Percentiles rank a stretch among this genome's conserved stretches.
Conservation (phyloP, 1,140 invertebrate species). For the Lasioglossum albipes region DNA sequence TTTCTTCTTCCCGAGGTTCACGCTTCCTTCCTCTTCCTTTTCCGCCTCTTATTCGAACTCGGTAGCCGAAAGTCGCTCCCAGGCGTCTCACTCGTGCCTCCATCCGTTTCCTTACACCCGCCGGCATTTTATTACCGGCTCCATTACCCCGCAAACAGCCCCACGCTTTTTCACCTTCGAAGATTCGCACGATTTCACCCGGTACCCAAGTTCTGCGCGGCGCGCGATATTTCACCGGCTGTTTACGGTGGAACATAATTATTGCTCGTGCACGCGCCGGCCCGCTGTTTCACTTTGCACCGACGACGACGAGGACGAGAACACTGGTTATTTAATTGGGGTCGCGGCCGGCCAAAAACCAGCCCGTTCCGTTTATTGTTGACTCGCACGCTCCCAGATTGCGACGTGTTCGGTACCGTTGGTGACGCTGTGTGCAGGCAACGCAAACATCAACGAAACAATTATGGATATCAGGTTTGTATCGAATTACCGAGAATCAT, state of each 20-base stretch:
- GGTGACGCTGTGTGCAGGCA: too few relatives aligned
- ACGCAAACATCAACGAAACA: too few relatives aligned
- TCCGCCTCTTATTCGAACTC: conserved; percentile 3
- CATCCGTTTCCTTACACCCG: conserved; percentile 28
- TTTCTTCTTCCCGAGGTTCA: not conserved
- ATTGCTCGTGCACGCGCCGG: conserved; percentile 40
- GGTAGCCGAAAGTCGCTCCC: conserved; percentile 46
- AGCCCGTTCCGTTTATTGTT: conserved; percentile 28
- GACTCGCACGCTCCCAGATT: conserved; percentile 7
- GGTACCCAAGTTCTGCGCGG: not conserved
- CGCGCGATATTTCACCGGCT: conserved; percentile 61
- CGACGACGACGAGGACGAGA: too few relatives aligned
- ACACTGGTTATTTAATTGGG: not conserved
- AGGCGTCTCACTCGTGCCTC: conserved; percentile 48
- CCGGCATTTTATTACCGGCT: conserved; percentile 67
- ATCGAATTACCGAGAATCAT: too few relatives aligned
- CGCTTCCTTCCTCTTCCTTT: conserved; percentile 10
- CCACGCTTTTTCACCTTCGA: conserved; percentile 15
- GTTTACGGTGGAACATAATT: conserved; percentile 62
- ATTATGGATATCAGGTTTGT: too few relatives aligned
- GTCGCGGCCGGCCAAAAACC: not conserved
- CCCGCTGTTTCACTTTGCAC: not conserved
- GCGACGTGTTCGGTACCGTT: too few relatives aligned
- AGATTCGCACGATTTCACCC: conserved; percentile 27
- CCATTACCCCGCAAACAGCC: conserved; percentile 61